These are phyloP conservation scores for Morbakka virulenta DNA, from an alignment of 30 jellyfish, hydroid and myxozoan genomes.

Conservation along the genomic window DNA sequence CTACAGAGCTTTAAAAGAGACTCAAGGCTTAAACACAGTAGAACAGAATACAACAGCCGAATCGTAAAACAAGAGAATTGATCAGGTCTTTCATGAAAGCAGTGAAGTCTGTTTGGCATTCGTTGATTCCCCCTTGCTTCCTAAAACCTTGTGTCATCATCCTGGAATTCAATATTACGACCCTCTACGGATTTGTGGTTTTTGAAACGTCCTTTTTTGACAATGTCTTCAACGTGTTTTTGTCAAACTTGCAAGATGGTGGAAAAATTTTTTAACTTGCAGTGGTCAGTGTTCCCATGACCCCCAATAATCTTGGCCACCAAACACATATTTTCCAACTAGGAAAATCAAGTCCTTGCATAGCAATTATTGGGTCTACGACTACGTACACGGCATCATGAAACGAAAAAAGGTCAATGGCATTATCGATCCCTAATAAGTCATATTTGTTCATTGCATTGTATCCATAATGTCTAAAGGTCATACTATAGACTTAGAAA, in stretches of 20 bases:
- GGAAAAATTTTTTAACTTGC: no score
- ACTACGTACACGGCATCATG: not conserved
- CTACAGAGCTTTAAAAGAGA: no score
- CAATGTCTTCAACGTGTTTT: not conserved
- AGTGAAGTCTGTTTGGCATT: not conserved
- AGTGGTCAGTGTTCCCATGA: not conserved
- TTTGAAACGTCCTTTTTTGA: not conserved
- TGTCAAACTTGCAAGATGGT: not conserved
- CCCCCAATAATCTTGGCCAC: not conserved
- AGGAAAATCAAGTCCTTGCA: not conserved
- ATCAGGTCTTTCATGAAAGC: not conserved
- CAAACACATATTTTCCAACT: not conserved
- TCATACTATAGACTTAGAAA: not conserved
- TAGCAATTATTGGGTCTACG: not conserved
- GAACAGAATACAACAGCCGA: not conserved
- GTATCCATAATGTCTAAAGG: conserved; percentile 2
- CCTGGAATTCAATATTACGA: not conserved
- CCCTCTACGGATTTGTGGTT: not conserved
- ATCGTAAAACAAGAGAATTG: not conserved
- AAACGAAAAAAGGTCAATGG: not conserved
- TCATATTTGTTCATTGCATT: not conserved
- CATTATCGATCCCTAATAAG: not conserved
- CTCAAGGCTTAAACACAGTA: not conserved
- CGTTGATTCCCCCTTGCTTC: not conserved
- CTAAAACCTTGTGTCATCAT: not conserved